A percentile compares a stretch with the other conserved stretches of the same genome.
These are phyloP conservation scores for Enteromius mattozi DNA, from an alignment of 2,797 vertebrate species.

Conservation along the genomic window DNA sequence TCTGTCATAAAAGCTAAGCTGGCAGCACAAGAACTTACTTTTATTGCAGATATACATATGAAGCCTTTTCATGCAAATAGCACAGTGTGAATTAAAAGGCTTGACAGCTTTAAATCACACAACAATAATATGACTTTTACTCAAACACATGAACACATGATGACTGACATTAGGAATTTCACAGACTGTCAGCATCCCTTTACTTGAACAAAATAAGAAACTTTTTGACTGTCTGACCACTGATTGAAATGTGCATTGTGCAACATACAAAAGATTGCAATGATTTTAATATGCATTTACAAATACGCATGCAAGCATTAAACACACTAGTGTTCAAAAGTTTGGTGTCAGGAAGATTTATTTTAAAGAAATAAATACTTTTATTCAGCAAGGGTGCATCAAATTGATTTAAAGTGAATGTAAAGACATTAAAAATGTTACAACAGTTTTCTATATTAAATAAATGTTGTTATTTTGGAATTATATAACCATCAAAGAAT, in stretches of 20 bases:
- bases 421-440: not conserved
- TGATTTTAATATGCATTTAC: not conserved
- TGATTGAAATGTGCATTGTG: not conserved
- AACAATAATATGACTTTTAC: not conserved
- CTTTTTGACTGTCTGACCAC: not conserved
- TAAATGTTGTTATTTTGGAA: not conserved
- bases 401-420: not conserved
- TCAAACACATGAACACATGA: not conserved
- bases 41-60: not conserved
- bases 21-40: not conserved
- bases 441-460: not conserved
- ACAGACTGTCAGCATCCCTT: not conserved
- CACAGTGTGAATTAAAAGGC: not conserved
- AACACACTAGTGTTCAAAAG: not conserved
- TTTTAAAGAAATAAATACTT: not conserved
- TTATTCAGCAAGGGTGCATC: not conserved
- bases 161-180: not conserved
- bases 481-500: not conserved
- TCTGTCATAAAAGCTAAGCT: not conserved
- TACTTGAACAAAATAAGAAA: not conserved
- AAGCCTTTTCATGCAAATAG: slow-evolving; percentile 3
- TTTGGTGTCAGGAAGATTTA: not conserved
- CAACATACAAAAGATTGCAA: not conserved
- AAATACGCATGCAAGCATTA: not conserved
- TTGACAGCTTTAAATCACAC: not conserved